phyloP scores from a whole-genome alignment of 2,888 invertebrate species.

The Campopleginae sp. region DNA sequence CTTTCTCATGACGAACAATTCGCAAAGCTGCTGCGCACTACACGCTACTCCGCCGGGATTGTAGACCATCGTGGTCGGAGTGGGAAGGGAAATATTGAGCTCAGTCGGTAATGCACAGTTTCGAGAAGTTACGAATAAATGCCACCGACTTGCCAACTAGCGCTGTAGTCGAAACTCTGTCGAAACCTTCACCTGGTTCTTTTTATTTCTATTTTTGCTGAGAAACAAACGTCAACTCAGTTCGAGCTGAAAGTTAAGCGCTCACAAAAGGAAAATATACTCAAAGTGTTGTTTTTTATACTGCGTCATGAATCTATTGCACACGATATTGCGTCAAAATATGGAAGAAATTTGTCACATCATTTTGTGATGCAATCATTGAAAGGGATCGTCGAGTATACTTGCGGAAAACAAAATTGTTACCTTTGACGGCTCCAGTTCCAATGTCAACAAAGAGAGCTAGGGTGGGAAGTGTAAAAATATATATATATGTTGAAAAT shows the following conservation, averaged over 20 bases:
- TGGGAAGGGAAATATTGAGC: not conserved
- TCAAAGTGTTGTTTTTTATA: not conserved
- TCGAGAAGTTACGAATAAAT: not conserved
- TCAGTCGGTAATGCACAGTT: constrained; percentile 1
- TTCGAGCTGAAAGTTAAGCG: constrained; percentile 3
- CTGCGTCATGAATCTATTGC: not conserved
- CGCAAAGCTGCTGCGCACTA: not conserved
- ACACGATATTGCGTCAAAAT: not conserved
- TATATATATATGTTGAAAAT: not conserved
- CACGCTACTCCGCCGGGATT: not conserved
- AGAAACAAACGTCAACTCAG: constrained; percentile 30
- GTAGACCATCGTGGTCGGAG: not conserved
- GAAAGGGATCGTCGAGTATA: not conserved
- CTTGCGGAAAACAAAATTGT: not conserved
- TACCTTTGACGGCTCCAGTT: constrained; percentile 2
- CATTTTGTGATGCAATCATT: not conserved
- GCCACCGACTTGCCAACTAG: not conserved
- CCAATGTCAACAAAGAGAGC: constrained; percentile 3
- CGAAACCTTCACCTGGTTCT: constrained; percentile 31
- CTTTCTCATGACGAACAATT: not conserved
- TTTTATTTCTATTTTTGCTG: constrained; percentile 34
- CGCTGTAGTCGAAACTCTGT: constrained; percentile 16
- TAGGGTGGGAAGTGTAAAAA: not conserved
- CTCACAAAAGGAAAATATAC: not conserved
- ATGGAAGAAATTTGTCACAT: not conserved